Conservation (phyloP, 2,888 invertebrate species). For the Drosophila mulleri region DNA sequence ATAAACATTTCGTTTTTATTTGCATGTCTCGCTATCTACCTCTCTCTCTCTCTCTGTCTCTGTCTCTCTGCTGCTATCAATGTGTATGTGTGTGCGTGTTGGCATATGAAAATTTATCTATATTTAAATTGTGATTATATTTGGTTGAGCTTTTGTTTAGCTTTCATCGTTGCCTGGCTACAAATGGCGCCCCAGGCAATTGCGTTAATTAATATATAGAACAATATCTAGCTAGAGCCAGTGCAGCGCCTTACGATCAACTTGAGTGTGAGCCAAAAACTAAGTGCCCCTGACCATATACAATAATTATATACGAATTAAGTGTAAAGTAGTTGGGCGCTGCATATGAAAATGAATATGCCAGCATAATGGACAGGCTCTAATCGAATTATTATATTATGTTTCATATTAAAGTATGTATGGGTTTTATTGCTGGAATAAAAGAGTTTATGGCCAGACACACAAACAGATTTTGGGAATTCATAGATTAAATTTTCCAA, state of each 20-base stretch:
- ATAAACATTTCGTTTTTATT: constrained; percentile 28
- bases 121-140: constrained; percentile 61
- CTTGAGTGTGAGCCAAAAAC: constrained; percentile 1
- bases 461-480: no score
- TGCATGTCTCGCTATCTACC: constrained; percentile 6
- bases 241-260: constrained; percentile 1
- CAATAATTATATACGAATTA: constrained; percentile 6
- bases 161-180: constrained; percentile 55
- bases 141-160: constrained; percentile 45
- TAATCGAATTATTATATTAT: not conserved
- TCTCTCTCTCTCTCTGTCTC: not conserved
- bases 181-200: constrained; percentile 61
- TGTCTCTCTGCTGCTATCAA: not conserved
- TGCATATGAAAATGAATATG: not conserved
- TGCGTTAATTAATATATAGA: constrained; percentile 62
- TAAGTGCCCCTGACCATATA: not conserved
- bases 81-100: constrained; percentile 34
- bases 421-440: no score
- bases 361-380: not conserved
- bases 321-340: constrained; percentile 1
- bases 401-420: no score
- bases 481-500: no score
- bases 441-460: no score
- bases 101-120: constrained; percentile 49
- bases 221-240: constrained; percentile 17